phyloP scores from a whole-genome alignment of 2,888 invertebrate genomes.

The Antheraea assamensis region DNA sequence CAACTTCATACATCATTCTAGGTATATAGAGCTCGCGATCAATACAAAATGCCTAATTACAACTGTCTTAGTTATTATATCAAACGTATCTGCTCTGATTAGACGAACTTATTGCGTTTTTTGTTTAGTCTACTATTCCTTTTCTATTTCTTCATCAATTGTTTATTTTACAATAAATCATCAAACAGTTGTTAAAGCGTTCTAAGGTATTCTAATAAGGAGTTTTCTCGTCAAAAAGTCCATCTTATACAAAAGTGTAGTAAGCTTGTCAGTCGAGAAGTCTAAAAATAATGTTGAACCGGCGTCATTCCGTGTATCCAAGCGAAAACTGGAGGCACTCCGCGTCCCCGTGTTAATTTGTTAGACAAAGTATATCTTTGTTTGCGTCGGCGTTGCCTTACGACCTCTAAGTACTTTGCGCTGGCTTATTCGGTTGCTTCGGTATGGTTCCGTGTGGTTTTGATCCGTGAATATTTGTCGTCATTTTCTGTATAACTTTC shows the following conservation, averaged over 20 bases:
- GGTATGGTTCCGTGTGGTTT: constrained; percentile 14
- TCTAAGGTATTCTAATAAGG: not conserved
- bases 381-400: constrained; percentile 50
- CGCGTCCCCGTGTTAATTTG: constrained; percentile 57
- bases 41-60: not conserved
- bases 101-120: no score
- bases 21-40: not conserved
- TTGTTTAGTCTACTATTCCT: not conserved
- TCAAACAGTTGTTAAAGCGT: not conserved
- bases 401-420: constrained; percentile 58
- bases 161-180: not conserved
- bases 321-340: constrained; percentile 40
- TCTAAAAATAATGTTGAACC: constrained; percentile 25
- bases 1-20: not conserved
- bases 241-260: not conserved
- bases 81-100: no score
- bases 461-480: constrained; percentile 5
- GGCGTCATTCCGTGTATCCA: constrained; percentile 36
- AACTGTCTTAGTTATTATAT: no score
- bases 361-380: constrained; percentile 51
- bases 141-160: not conserved
- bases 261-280: constrained; percentile 1
- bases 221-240: not conserved
- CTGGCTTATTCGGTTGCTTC: constrained; percentile 50
- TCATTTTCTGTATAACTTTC: no score